phyloP scores from a whole-genome alignment of 2,888 invertebrate genomes.

The Hirtodrosophila trivittata region DNA sequence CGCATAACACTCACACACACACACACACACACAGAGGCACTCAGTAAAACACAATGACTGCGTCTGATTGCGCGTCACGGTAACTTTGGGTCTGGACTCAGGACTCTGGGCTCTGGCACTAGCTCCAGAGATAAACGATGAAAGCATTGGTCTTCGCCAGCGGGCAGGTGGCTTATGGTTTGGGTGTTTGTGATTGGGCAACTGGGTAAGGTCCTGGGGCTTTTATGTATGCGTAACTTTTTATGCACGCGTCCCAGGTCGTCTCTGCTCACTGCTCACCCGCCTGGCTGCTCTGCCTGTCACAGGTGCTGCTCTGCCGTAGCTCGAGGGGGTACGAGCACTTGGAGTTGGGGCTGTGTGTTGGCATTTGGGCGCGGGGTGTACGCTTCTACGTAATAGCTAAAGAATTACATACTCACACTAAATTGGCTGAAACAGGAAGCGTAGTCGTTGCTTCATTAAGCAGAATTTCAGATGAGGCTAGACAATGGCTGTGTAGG shows the following conservation, averaged over 20 bases:
- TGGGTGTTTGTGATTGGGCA: conserved; percentile 59
- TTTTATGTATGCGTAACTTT: conserved; percentile 72
- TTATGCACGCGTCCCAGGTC: conserved; percentile 60
- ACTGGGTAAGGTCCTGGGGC: conserved; percentile 30
- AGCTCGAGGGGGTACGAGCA: background rate
- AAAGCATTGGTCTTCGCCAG: conserved; percentile 54
- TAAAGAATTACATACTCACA: conserved; percentile 83
- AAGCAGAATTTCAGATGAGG: conserved; percentile 78
- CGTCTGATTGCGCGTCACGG: conserved; percentile 68
- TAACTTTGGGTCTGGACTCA: conserved; percentile 22
- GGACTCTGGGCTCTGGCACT: conserved; percentile 24
- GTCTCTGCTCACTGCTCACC: conserved; percentile 19
- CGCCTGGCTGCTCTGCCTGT: conserved; percentile 40
- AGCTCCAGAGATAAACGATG: conserved; percentile 68
- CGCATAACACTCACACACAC: conserved; percentile 17
- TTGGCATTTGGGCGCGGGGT: conserved; percentile 9
- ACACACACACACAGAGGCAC: conserved; percentile 33
- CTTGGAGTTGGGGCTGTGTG: conserved; percentile 6
- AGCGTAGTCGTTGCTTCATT: conserved; percentile 81
- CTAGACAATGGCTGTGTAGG: conserved; percentile 46
- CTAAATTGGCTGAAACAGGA: conserved; percentile 83
- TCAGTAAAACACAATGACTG: conserved; percentile 63
- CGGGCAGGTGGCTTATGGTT: conserved; percentile 64
- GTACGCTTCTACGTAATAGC: conserved; percentile 76
- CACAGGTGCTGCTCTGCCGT: conserved; percentile 59